phyloP scores from a whole-genome alignment of 2,797 vertebrate genomes.

The Trachurus trachurus region DNA sequence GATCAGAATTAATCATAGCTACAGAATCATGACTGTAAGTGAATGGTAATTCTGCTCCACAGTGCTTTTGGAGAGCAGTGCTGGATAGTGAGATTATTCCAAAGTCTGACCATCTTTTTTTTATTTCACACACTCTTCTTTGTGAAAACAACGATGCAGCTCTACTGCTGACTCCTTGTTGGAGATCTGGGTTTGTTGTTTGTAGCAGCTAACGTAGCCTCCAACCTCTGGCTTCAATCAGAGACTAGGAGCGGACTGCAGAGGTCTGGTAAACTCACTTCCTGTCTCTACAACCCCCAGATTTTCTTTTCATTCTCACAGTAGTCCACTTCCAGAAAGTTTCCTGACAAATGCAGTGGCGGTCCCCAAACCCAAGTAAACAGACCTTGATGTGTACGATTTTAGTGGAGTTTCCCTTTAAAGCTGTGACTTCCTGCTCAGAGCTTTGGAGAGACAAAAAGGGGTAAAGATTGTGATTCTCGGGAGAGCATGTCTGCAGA shows the following conservation, averaged over 20 bases:
- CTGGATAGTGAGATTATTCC: too few relatives aligned
- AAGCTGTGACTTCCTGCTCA: background rate
- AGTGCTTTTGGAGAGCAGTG: too few relatives aligned
- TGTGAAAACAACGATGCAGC: background rate
- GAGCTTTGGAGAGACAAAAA: slow-evolving; percentile 33
- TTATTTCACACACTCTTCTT: too few relatives aligned
- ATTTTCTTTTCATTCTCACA: background rate
- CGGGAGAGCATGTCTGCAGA: slow-evolving; percentile 23
- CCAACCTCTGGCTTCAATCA: background rate
- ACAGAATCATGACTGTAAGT: too few relatives aligned
- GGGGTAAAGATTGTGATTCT: slow-evolving; percentile 48
- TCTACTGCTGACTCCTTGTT: background rate
- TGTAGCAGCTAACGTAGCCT: background rate
- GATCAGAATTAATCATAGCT: too few relatives aligned
- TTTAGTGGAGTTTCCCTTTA: background rate
- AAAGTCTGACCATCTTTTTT: too few relatives aligned
- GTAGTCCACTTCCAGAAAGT: background rate
- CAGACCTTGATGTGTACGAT: slow-evolving; percentile 13
- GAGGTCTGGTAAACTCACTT: background rate
- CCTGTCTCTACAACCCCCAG: background rate
- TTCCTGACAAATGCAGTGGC: background rate
- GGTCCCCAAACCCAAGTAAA: background rate
- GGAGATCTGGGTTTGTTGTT: background rate
- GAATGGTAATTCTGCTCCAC: too few relatives aligned
- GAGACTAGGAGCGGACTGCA: background rate